Base-by-base conservation (phyloP, 2,113 vertebrate species). In the Xenotilapia caudafasciata region DNA sequence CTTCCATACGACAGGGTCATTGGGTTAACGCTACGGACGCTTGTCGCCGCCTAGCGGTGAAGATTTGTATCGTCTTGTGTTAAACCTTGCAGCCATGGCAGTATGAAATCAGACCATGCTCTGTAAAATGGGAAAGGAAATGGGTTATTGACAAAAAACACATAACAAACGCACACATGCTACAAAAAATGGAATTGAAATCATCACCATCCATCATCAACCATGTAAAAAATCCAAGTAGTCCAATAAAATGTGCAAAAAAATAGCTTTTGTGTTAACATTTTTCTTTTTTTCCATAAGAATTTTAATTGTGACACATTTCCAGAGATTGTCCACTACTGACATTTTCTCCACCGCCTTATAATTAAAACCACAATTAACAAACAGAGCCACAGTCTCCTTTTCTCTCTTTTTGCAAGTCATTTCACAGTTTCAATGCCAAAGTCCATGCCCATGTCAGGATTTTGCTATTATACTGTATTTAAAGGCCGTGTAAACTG, bases 241-340 rank as follows among this genome's bases (percentile, higher is more conserved):
- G 49, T 53, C 49, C 9, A 53, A 53, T 51, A 53, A 53, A 53
- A 53, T 53, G 49, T 53, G 19, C n/a, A 54, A 21, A 54, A 54
- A 21, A 54, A 54, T 2, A 10, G 0, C 49, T 51, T 54, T 12
- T 54, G 19, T 54, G 3, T 54, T 54, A 54, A 54, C 51, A 23
- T 55, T 55, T 54, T 55, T 23, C n/a, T 23, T 7, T 55, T 23
- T 55, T 23, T 55, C 2, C 53, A 23, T 54, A 21, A 54, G 19
- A 54, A 3, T 23, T 54, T 54, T 54, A 54, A 54, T 12, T 54
- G 3, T 54, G 53, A 6, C 53, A 54, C 10, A 54, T 54, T 53
- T 53, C 19, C 19, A 53, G 49, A 0, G 0, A n/a, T n/a, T 53
- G 49, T n/a, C 9, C 49, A 53, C 0, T 19, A 53, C 49, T 53